These are phyloP conservation scores for Rostratula benghalensis DNA, from an alignment of 2,113 vertebrate species.

Conservation along the genomic window DNA sequence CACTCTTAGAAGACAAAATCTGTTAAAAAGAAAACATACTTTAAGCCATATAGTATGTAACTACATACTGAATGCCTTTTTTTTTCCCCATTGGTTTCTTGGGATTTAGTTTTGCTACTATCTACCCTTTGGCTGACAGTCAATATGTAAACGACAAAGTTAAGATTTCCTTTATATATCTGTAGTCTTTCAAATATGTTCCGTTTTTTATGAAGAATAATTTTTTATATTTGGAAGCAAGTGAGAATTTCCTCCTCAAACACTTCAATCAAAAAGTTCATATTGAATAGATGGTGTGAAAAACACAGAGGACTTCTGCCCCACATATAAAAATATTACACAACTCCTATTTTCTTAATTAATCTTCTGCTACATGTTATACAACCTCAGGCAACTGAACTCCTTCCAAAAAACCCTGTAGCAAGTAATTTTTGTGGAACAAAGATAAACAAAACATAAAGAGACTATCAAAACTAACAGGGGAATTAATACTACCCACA, in stretches of 20 bases:
- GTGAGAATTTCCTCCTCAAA: neutral
- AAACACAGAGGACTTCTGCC: neutral
- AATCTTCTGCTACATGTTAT: neutral
- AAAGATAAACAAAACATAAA: neutral
- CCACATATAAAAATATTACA: neutral
- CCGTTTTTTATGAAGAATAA: neutral
- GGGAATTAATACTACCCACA: neutral
- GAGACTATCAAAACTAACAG: neutral
- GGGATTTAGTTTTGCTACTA: neutral
- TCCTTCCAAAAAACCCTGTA: neutral
- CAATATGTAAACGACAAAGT: neutral
- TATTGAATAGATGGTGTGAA: neutral
- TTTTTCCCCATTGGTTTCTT: neutral
- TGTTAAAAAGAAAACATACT: constrained; percentile 62
- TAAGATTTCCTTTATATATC: neutral
- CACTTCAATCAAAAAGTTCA: neutral
- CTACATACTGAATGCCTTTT: neutral
- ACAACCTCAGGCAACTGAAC: neutral
- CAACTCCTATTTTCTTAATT: neutral
- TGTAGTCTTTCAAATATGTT: neutral
- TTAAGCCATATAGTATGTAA: neutral
- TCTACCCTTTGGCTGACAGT: neutral
- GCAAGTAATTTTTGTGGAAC: neutral
- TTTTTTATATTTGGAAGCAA: neutral
- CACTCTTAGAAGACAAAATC: constrained; percentile 95